These are phyloP conservation scores for Stictocephala bisonia DNA, from an alignment of 2,888 invertebrate species.

Conservation along the genomic window DNA sequence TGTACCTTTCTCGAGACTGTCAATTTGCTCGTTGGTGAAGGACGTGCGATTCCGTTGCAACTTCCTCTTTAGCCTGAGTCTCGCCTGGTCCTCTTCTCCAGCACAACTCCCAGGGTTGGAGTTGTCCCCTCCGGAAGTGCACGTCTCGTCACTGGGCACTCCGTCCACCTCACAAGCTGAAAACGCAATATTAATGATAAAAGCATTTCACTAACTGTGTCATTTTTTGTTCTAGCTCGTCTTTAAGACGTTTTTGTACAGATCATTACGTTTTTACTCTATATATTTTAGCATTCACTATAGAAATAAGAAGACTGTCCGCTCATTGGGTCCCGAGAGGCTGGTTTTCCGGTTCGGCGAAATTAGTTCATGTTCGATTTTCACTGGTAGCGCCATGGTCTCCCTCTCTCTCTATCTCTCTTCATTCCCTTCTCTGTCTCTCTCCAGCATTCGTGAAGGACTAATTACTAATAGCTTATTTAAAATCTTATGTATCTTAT, in stretches of 20 bases:
- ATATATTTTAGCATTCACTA: too few species aligned
- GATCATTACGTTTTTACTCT: neutral
- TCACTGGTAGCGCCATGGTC: too few species aligned
- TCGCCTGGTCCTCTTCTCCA: constrained; percentile 84
- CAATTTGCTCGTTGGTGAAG: constrained; percentile 98
- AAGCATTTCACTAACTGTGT: too few species aligned
- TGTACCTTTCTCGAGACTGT: constrained; percentile 97
- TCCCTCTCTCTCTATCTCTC: too few species aligned
- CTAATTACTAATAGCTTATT: too few species aligned
- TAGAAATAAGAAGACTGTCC: too few species aligned
- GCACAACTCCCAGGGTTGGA: constrained; percentile 94
- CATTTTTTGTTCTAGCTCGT: neutral
- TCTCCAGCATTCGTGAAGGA: too few species aligned
- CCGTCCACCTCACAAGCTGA: constrained; percentile 48
- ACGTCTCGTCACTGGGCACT: constrained; percentile 54
- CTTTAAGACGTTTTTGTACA: neutral
- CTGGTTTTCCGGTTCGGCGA: too few species aligned
- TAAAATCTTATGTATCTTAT: too few species aligned
- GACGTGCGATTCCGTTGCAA: constrained; percentile 97
- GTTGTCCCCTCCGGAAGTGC: constrained; percentile 81
- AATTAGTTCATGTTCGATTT: too few species aligned
- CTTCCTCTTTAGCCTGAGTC: constrained; percentile 94
- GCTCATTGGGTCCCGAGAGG: too few species aligned
- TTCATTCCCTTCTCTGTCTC: too few species aligned
- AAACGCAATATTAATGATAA: constrained; percentile 1